phyloP scores from a whole-genome alignment of 2,888 invertebrate species.

The Leptopilina syphax region DNA sequence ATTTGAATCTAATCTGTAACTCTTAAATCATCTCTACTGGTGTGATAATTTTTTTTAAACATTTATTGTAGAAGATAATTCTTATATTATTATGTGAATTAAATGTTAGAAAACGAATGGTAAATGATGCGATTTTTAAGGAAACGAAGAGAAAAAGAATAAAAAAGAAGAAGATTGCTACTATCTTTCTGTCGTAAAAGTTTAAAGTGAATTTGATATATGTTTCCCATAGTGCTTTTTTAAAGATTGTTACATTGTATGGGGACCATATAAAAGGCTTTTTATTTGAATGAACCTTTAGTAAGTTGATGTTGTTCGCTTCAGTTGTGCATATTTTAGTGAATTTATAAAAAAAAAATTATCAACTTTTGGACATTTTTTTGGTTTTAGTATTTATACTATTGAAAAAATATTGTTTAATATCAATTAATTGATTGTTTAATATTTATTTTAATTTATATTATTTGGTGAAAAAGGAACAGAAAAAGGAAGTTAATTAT shows the following conservation, averaged over 20 bases:
- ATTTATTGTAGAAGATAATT: not conserved
- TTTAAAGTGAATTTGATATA: not conserved
- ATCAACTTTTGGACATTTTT: no score
- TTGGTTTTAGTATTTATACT: no score
- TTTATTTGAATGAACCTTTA: not conserved
- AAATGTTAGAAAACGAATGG: not conserved
- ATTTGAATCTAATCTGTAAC: not conserved
- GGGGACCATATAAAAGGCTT: not conserved
- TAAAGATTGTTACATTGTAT: not conserved
- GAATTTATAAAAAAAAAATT: no score
- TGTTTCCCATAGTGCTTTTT: constrained; percentile 1
- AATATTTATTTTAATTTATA: no score
- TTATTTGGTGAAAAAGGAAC: no score
- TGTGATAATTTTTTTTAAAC: not conserved
- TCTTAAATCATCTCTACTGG: constrained; percentile 1
- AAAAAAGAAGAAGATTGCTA: not conserved
- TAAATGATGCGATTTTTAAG: no score
- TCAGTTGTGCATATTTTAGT: no score
- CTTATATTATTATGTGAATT: not conserved
- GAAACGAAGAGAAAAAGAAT: no score
- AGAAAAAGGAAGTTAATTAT: no score
- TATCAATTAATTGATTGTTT: no score
- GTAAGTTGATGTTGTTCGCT: not conserved
- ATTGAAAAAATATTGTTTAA: no score
- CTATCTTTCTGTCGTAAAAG: not conserved